Conservation (phyloP, 2,113 vertebrate species). For the Halcyon malimbica region DNA sequence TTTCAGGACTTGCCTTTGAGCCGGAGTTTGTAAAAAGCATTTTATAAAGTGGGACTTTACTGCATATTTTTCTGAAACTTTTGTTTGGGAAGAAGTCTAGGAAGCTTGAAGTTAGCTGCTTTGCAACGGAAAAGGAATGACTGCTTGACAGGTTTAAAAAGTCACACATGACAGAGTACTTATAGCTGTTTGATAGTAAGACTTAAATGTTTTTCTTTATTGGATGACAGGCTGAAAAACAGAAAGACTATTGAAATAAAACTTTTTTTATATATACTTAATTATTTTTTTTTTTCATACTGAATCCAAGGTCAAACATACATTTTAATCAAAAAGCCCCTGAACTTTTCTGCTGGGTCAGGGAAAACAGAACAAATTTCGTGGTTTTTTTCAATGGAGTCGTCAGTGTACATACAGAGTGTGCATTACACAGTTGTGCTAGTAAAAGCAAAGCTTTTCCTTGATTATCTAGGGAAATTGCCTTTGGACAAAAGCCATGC, state of each 20-base stretch:
- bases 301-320: conserved; percentile 7
- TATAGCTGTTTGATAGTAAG: conserved; percentile 53
- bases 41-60: conserved; percentile 2
- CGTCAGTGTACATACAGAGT: not conserved
- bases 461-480: not conserved
- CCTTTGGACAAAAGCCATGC: not conserved
- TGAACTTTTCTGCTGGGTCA: not conserved
- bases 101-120: conserved; percentile 55
- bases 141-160: conserved; percentile 70
- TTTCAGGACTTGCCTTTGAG: not conserved
- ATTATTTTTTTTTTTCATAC: not conserved
- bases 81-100: conserved; percentile 1
- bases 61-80: conserved; percentile 15
- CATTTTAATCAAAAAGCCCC: conserved; percentile 48
- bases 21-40: not conserved
- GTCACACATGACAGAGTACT: conserved; percentile 54
- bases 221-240: conserved; percentile 57
- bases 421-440: not conserved
- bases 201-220: conserved; percentile 62
- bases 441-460: not conserved
- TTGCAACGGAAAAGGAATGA: conserved; percentile 58
- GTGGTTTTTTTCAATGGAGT: not conserved
- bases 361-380: not conserved
- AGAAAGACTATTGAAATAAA: conserved; percentile 53
- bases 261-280: not conserved